These are phyloP conservation scores for Campylorhamphus procurvoides DNA, from an alignment of 2,113 vertebrate species.

Conservation along the genomic window DNA sequence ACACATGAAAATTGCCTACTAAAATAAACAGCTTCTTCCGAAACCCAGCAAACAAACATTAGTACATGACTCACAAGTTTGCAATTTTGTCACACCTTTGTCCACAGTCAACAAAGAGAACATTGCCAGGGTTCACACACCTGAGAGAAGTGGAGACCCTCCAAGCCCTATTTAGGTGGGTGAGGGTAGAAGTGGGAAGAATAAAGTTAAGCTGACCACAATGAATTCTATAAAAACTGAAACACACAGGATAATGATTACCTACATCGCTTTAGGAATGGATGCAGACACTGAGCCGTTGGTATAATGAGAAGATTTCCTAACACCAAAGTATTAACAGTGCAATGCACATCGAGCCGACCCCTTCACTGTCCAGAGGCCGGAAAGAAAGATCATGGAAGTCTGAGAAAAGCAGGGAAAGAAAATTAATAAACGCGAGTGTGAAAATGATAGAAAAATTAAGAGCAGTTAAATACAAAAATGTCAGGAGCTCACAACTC, in stretches of 20 bases:
- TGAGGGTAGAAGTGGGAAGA: neutral
- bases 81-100: conserved; percentile 58
- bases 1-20: conserved; percentile 75
- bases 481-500: neutral
- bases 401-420: neutral
- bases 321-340: neutral
- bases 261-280: neutral
- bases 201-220: conserved; percentile 12
- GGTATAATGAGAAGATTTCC: neutral
- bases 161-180: neutral
- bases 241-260: conserved; percentile 3
- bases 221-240: neutral
- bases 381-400: neutral
- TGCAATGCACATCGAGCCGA: neutral
- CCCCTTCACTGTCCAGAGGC: neutral
- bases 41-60: conserved; percentile 76
- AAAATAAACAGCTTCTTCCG: conserved; percentile 80
- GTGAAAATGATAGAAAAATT: neutral
- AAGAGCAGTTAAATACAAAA: neutral
- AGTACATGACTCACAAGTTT: conserved; percentile 53
- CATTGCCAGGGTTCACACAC: conserved; percentile 5
- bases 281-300: neutral
- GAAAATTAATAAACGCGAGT: neutral
- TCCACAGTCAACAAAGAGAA: conserved; percentile 30
- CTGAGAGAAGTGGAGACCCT: neutral